Evolutionary conservation across 1,140 invertebrate species (phyloP), one percentile per base, ranked within the genome.

Genomic region (Capitella teleta): DNA sequence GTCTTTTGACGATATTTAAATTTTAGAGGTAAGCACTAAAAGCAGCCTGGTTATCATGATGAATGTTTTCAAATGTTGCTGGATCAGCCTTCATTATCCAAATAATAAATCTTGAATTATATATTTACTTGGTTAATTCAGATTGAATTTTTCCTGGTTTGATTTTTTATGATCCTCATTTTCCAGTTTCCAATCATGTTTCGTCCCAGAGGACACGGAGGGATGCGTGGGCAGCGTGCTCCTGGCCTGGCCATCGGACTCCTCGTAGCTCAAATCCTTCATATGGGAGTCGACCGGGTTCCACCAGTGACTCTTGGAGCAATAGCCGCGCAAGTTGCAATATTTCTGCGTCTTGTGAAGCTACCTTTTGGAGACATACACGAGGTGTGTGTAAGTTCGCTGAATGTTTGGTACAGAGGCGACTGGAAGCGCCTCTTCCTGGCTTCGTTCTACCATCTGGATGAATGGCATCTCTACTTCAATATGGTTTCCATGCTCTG

Each of bases 391-490:
- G 74, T 84, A 46, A 81, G 80, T 56, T 70, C 73, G 0, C 55
- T 74, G 23, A 70, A 77, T 54, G 64, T 83, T 21, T 65, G 77
- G 16, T 69, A 76, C 25, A 60, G 73, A 18, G 66, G 64, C 46
- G 74, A 83, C 50, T 84, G 77, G 69, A 59, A 65, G 18, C 69
- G 80, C 12, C 72, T 85, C 14, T 44, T 84, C 8, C 53, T 80
- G 5, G 78, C 78, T 2, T 72, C 77, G 12, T 75, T 85, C 53
- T 80, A 80, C 62, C 82, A 85, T 70, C 79, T 72, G 1, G 77
- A 81, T 42, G 82, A 84, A 55, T 79, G 81, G 77, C 82, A 85
- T 68, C 70, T 84, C 0, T 84, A 83, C 60, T 84, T 81, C 61
- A 85, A 85, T 58, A 84, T 85, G 82, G 63, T 78, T 14, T 84